Evolutionary conservation across 2,113 vertebrate species (phyloP).

Genomic region (Machaerirhynchus nigripectus): DNA sequence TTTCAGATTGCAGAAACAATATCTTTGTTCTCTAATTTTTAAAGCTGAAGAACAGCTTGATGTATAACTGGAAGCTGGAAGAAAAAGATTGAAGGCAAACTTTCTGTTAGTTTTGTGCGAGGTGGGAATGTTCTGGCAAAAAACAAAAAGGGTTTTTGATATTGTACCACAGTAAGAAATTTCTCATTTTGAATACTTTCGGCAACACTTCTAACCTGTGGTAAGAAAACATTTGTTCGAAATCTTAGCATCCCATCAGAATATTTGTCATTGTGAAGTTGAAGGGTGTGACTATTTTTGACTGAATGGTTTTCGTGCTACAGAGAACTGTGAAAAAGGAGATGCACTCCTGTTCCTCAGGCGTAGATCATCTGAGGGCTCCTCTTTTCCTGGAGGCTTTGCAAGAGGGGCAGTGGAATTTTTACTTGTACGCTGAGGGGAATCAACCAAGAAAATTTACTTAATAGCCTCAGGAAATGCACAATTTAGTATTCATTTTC

Average conservation of each 20-base stretch:
- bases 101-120: not conserved
- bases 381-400: not conserved
- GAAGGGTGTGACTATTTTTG: not conserved
- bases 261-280: not conserved
- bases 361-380: not conserved
- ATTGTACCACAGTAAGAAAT: not conserved
- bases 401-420: not conserved
- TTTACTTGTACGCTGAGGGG: not conserved
- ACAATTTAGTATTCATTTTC: not conserved
- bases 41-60: not conserved
- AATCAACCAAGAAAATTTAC: not conserved
- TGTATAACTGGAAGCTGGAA: not conserved
- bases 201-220: not conserved
- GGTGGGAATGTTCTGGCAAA: not conserved
- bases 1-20: not conserved
- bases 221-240: not conserved
- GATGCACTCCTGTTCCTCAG: not conserved
- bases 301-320: not conserved
- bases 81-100: not conserved
- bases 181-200: not conserved
- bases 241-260: not conserved
- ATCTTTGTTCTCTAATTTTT: not conserved
- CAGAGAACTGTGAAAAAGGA: not conserved
- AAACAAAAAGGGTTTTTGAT: not conserved
- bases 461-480: not conserved